These are phyloP conservation scores for Drosophila ficusphila DNA, from an alignment of 1,140 invertebrate genomes.

Conservation along the genomic window DNA sequence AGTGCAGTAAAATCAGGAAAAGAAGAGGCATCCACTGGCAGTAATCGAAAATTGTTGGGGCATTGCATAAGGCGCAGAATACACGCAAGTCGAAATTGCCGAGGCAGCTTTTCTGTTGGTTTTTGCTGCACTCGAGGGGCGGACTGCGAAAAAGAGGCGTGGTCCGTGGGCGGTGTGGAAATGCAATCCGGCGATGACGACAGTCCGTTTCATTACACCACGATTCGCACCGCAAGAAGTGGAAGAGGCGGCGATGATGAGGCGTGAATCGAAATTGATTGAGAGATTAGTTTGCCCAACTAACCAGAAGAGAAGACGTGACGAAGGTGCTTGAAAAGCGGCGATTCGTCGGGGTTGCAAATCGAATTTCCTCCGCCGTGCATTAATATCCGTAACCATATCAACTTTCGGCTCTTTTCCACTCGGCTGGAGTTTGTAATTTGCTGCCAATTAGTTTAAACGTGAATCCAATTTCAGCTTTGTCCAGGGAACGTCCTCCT, in stretches of 20 bases:
- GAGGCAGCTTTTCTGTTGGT: constrained; percentile 23
- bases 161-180: constrained; percentile 22
- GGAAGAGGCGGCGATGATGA: constrained; percentile 14
- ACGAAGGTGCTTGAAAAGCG: constrained; percentile 1
- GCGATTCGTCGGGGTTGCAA: constrained; percentile 2
- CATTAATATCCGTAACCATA: constrained; percentile 35
- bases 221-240: constrained; percentile 10
- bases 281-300: constrained; percentile 32
- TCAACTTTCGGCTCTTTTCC: constrained; percentile 27
- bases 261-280: constrained; percentile 37
- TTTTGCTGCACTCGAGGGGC: constrained; percentile 20
- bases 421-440: constrained; percentile 22
- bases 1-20: constrained; percentile 19
- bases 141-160: constrained; percentile 20
- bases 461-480: constrained; percentile 24
- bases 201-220: constrained; percentile 34
- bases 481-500: constrained; percentile 3
- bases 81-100: constrained; percentile 57
- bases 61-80: constrained; percentile 60
- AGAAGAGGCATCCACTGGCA: constrained; percentile 22
- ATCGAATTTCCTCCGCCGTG: constrained; percentile 21
- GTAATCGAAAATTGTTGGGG: constrained; percentile 38
- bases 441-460: constrained; percentile 35
- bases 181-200: constrained; percentile 36
- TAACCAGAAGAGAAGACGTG: constrained; percentile 14